Evolutionary conservation across 2,888 invertebrate genomes (phyloP), one percentile per base, ranked within the genome.

Genomic region (Pasiphila rectangulata): DNA sequence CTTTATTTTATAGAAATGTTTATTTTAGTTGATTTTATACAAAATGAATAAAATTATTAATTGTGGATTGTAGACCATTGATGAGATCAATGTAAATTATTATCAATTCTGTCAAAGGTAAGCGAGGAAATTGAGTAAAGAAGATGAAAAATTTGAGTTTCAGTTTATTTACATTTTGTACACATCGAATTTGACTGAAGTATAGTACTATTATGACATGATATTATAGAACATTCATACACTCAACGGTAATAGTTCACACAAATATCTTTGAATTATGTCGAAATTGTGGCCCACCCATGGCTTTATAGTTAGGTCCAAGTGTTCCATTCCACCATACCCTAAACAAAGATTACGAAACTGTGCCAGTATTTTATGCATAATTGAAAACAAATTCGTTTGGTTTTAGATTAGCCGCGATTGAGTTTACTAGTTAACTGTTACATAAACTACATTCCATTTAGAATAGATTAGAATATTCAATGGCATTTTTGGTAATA

Each of bases 401-500:
- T 17, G 32, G 36, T 37, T 50, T 44, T 36, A 30, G 17, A 40
- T 30, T 36, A 44, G 16, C 42, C 21, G 15, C 13, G 38, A 25
- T 38, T 41, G 24, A 32, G 30, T 25, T 30, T 34, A 20, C 15
- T 41, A 16, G 29, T 27, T 30, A 34, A 39, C 38, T 39, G 39
- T 45, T 27, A 35, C 19, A 7, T 34, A 9, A 37, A 38, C 39
- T 20, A 30, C 39, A 48, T 40, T 45, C 44, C 40, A 53, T 52
- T 46, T 16, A 48, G 46, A 51, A 43, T 45, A 45, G 16, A 45
- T 55, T 51, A 46, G 44, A 30, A 15, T 39, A 24, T 29, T 25
- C 44, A 46, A 46, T 16, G 46, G 46, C 48, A 48, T 53, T 53
- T 54, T 47, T 27, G 39, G 41, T 48, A 47, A 46, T 15, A 25